Base-by-base conservation (phyloP, 2,888 invertebrate species). In the Noctua janthe region DNA sequence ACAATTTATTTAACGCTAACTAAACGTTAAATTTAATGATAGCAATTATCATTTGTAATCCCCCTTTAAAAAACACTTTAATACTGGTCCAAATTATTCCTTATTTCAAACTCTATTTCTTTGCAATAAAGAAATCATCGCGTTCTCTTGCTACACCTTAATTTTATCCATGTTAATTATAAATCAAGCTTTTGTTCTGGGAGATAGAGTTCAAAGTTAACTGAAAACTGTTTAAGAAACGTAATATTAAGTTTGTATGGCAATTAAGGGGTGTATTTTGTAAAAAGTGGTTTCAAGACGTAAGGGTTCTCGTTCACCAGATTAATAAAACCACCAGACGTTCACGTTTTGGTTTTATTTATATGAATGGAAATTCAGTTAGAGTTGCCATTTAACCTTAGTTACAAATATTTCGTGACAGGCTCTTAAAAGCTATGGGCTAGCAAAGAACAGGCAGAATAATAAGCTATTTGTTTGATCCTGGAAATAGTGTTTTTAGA, bases 221-320 rank as follows among this genome's bases (percentile, higher is more conserved):
- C 47, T 71, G 17, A 29, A 1, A 71, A 71, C 56, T 29, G 6
- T 59, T 71, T 54, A 76, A 71, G 71, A 78, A 78, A 76, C n/a
- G 74, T 77, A 82, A 76, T 70, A 74, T 81, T 74, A 80, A 74
- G 70, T 82, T 82, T 82, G 90, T 85, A 23, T n/a, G 69, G 74
- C 82, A 85, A 85, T 88, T 84, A 84, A 78, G 89, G 89, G 90
- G 90, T 89, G 90, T 87, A 84, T 83, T 87, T 81, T 81, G 81
- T 88, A 78, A 80, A 89, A 81, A 82, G 90, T 80, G 64, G 83
- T 87, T 90, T 82, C 8, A 62, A 71, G 54, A 59, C 8, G 54
- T 88, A 47, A 88, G 75, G 89, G 74, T 81, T 23, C 29, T 56
- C 4, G 59, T 66, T 62, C 87, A 88, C 77, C 67, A 67, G 20